Evolutionary conservation across 2,888 invertebrate species (phyloP), one percentile per base, ranked within the genome.

Genomic region (Seladonia tumulorum): DNA sequence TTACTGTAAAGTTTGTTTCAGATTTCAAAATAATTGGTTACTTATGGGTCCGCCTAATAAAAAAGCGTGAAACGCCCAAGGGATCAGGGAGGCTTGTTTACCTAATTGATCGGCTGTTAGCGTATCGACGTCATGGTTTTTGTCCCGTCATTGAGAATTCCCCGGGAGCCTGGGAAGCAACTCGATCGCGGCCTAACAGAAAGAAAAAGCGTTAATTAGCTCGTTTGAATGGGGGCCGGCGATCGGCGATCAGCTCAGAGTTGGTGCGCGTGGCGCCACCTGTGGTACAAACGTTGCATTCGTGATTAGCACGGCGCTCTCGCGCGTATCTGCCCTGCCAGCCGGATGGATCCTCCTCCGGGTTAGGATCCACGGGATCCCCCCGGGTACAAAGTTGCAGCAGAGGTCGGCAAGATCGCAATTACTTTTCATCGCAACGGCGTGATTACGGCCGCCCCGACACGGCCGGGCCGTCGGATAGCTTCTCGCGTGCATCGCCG

Each of bases 341-440:
- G 60, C 63, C 70, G 63, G 82, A 87, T 75, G 22, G 81, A 83
- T 78, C 81, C 42, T 53, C 22, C 72, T 68, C 12, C 68, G 73
- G 39, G 68, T 78, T 81, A 70, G 79, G 71, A 80, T 81, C 70
- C 45, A 72, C 74, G 77, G 35, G 42, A 2, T n/a, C 16, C 35
- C 39, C 76, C 78, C 76, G 70, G 70, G 76, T 87, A 91, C 91
- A 88, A 88, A 88, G 88, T 90, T 85, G 88, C 77, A 53, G 80
- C 16, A 90, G 89, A 91, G 90, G 90, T 92, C 90, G 90, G 79
- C 82, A 77, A 82, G 80, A 90, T 39, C 70, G 87, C 88, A 87
- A 91, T 91, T 90, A 83, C 89, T 91, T 90, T 90, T 90, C 88
- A 90, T 89, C 90, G 81, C 81, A 76, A 84, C 63, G 83, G 73